These are phyloP conservation scores for Campylomormyrus numenius DNA, from an alignment of 2,113 vertebrate species.

Conservation along the genomic window DNA sequence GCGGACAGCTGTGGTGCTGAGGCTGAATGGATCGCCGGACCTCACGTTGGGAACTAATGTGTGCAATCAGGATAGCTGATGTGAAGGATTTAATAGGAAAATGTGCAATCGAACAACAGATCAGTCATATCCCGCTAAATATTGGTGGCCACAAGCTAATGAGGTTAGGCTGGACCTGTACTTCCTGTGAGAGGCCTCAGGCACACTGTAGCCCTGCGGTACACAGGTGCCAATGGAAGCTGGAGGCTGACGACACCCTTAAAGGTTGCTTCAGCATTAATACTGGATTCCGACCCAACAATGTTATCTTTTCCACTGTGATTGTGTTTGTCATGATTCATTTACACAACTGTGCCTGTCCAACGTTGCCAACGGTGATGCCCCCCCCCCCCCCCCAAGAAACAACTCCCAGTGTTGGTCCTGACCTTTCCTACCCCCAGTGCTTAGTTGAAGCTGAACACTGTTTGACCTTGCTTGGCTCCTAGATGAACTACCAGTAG, in stretches of 20 bases:
- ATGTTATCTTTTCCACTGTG: not conserved
- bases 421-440: constrained; percentile 31
- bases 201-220: not conserved
- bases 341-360: not conserved
- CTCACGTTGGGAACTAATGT: not conserved
- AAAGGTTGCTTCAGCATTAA: not conserved
- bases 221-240: not conserved
- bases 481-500: constrained; percentile 39
- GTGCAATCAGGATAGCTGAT: not conserved
- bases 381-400: not conserved
- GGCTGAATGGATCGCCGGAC: not conserved
- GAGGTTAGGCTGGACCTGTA: not conserved
- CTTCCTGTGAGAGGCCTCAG: not conserved
- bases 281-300: not conserved
- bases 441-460: constrained; percentile 40
- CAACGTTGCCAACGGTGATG: not conserved
- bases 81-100: not conserved
- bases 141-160: not conserved
- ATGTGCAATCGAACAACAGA: not conserved
- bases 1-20: not conserved
- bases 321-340: not conserved
- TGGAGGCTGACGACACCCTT: not conserved
- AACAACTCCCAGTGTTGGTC: not conserved
- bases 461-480: constrained; percentile 53
- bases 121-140: not conserved